These are phyloP conservation scores for Drosophila sulfurigaster DNA, from an alignment of 1,140 invertebrate genomes.

Conservation along the genomic window DNA sequence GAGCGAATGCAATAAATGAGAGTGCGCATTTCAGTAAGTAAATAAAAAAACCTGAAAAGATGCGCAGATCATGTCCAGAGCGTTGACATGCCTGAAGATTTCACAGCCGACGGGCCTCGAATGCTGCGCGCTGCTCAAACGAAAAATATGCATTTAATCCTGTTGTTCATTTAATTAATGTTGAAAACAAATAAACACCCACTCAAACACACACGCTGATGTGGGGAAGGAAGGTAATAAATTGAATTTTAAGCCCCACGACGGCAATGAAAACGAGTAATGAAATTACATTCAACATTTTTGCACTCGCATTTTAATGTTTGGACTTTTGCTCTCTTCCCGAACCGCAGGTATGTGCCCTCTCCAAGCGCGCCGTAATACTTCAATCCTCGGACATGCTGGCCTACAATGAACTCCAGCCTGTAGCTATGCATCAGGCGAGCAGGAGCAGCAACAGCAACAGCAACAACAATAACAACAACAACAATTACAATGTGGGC, in stretches of 20 bases:
- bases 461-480: conserved; percentile 47
- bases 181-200: conserved; percentile 65
- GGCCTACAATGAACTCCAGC: conserved; percentile 75
- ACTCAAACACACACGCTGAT: background rate
- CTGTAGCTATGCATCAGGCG: conserved; percentile 56
- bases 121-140: conserved; percentile 12
- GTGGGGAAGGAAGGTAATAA: conserved; percentile 53
- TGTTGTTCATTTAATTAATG: conserved; percentile 77
- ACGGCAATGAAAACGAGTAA: conserved; percentile 45
- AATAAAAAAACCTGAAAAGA: conserved; percentile 36
- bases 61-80: background rate
- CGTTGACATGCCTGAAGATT: conserved; percentile 33
- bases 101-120: background rate
- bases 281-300: conserved; percentile 55
- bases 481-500: conserved; percentile 58
- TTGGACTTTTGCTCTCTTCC: conserved; percentile 31
- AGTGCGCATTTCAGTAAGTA: conserved; percentile 53
- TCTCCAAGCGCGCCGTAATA: conserved; percentile 87
- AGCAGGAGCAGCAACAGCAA: conserved; percentile 41
- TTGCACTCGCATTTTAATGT: conserved; percentile 41
- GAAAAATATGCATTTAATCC: conserved; percentile 70
- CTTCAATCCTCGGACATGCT: conserved; percentile 80
- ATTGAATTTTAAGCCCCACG: conserved; percentile 63
- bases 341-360: conserved; percentile 88
- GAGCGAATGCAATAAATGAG: conserved; percentile 63